Percentiles rank a stretch among this genome's conserved stretches.
These are phyloP conservation scores for Peromyscus polionotus DNA, from an alignment of 2,113 vertebrate genomes.

Conservation along the genomic window DNA sequence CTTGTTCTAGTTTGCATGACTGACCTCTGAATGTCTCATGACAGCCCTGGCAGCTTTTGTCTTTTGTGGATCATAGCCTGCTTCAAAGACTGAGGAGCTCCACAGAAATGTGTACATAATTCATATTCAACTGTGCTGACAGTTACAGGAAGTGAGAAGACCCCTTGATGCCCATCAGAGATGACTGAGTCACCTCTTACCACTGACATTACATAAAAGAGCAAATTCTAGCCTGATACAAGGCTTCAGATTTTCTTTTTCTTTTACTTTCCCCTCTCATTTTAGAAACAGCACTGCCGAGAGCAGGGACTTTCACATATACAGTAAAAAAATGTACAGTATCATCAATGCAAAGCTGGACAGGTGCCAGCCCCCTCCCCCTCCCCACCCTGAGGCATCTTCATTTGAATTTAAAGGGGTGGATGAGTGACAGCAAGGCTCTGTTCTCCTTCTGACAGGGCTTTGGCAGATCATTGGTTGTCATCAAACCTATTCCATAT, in stretches of 20 bases:
- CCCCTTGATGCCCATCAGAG: background rate
- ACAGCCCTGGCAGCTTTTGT: background rate
- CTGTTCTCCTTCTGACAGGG: conserved; percentile 88
- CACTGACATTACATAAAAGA: conserved; percentile 29
- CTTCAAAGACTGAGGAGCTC: background rate
- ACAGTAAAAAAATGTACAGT: conserved; percentile 79
- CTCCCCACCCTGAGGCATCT: conserved; percentile 88
- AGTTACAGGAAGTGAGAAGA: background rate
- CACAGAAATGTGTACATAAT: background rate
- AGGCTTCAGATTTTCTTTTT: conserved; percentile 16
- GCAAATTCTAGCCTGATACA: background rate
- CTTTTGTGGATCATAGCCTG: background rate
- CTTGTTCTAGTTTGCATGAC: conserved; percentile 2
- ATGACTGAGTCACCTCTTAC: background rate
- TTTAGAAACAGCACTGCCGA: conserved; percentile 71
- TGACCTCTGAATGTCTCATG: background rate
- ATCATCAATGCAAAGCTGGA: conserved; percentile 85
- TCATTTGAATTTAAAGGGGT: conserved; percentile 91
- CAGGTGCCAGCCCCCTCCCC: conserved; percentile 84
- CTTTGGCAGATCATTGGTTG: conserved; percentile 91
- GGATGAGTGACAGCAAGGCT: conserved; percentile 90
- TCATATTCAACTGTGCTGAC: background rate
- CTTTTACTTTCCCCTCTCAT: conserved; percentile 40
- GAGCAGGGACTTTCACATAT: conserved; percentile 64
- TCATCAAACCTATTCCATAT: conserved; percentile 91